phyloP scores from a whole-genome alignment of 2,113 vertebrate species.

The Prionailurus viverrinus region DNA sequence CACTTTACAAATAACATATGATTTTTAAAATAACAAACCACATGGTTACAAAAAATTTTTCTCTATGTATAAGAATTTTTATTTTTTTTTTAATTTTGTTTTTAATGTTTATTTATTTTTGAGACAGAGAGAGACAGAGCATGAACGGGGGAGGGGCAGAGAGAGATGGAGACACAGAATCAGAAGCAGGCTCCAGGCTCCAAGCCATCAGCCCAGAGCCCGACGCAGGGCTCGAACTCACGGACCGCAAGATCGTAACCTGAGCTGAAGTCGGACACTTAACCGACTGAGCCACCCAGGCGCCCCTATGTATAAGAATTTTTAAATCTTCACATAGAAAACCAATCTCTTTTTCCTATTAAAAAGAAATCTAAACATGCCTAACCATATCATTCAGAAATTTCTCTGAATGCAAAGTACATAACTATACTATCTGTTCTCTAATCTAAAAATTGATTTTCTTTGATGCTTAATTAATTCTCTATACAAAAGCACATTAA shows the following conservation, averaged over 20 bases:
- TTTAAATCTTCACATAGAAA: not conserved
- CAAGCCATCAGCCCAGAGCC: too few species aligned
- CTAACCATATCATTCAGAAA: conserved; percentile 6
- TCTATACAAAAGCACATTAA: conserved; percentile 2
- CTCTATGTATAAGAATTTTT: not conserved
- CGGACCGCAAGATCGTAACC: too few species aligned
- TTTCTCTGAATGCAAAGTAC: not conserved
- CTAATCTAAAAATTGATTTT: conserved; percentile 44
- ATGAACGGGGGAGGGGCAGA: too few species aligned
- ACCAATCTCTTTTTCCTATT: conserved; percentile 31
- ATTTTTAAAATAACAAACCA: not conserved
- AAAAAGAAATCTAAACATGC: conserved; percentile 19
- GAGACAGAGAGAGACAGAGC: too few species aligned
- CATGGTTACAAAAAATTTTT: not conserved
- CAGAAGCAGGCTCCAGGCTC: too few species aligned
- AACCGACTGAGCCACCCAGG: too few species aligned
- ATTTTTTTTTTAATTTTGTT: not conserved
- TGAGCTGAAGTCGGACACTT: too few species aligned
- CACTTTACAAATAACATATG: conserved; percentile 4
- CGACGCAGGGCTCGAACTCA: too few species aligned
- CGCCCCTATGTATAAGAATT: not conserved
- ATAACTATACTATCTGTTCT: conserved; percentile 6
- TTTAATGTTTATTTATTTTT: too few species aligned
- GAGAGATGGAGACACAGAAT: too few species aligned
- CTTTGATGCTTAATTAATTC: conserved; percentile 23